Percentiles rank a stretch among this genome's conserved stretches.
Conservation (phyloP, 2,113 vertebrate species). For the Zapus hudsonius region DNA sequence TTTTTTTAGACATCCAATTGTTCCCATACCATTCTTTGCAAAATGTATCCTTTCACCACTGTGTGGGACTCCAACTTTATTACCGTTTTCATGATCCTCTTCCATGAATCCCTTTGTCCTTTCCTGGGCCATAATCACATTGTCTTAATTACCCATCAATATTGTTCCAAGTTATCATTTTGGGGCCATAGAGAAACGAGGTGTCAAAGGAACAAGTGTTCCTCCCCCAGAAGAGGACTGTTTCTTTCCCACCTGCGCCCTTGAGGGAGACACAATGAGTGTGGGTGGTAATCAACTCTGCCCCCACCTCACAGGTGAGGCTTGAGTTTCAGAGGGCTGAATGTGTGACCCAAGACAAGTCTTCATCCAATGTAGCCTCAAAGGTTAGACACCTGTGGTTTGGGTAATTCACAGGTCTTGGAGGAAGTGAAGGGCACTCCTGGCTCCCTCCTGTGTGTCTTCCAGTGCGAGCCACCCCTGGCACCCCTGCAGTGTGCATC, state of each 20-base stretch:
- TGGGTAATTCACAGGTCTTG: background rate
- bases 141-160: background rate
- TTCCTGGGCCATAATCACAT: background rate
- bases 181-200: background rate
- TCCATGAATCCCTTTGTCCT: background rate
- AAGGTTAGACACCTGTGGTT: no score
- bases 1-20: no score
- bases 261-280: background rate
- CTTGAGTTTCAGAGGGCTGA: background rate
- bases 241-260: background rate
- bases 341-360: no score
- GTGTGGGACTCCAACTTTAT: background rate
- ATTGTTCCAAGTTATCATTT: background rate
- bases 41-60: background rate
- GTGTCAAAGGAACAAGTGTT: background rate
- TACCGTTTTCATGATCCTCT: background rate
- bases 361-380: no score
- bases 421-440: background rate
- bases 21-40: background rate
- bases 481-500: fast-evolving
- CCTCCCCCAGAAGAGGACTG: background rate
- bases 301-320: background rate
- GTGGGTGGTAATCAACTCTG: background rate
- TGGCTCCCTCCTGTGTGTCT: background rate
- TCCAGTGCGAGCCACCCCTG: fast-evolving